Percentiles rank a stretch among this genome's conserved stretches.
Evolutionary conservation across 2,888 invertebrate species (phyloP).

Genomic region (Hirtodrosophila histrioides): DNA sequence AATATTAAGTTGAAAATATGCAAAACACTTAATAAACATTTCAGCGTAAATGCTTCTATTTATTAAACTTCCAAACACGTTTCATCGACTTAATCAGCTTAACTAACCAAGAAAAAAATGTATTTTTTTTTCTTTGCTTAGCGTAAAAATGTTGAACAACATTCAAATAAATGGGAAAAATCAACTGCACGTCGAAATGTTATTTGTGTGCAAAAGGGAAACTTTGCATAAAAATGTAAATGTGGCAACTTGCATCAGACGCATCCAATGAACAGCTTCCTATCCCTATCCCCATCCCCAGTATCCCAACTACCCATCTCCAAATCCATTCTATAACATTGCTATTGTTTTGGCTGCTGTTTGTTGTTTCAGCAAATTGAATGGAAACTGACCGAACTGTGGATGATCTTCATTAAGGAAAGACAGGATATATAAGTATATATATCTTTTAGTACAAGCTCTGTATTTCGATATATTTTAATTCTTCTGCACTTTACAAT

Average conservation of each 20-base stretch:
- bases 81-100: constrained; percentile 74
- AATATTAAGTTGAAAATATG: not conserved
- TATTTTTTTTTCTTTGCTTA: constrained; percentile 19
- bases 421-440: too few species aligned
- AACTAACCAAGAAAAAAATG: constrained; percentile 12
- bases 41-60: constrained; percentile 31
- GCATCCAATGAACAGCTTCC: constrained; percentile 10
- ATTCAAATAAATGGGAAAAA: constrained; percentile 41
- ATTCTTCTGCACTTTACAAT: too few species aligned
- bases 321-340: constrained; percentile 31
- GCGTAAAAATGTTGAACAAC: constrained; percentile 40
- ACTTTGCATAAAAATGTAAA: constrained; percentile 64
- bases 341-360: constrained; percentile 30
- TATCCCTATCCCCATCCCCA: constrained; percentile 3
- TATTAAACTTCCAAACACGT: constrained; percentile 72
- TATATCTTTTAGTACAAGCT: too few species aligned
- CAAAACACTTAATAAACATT: constrained; percentile 12
- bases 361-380: not conserved
- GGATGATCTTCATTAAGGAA: not conserved
- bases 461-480: too few species aligned
- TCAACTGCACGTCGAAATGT: constrained; percentile 39
- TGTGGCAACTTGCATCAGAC: constrained; percentile 56
- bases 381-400: constrained; percentile 1
- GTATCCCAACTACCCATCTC: not conserved
- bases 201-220: constrained; percentile 37